Evolutionary conservation across 2,888 invertebrate species (phyloP).

Genomic region (Lasioglossum pauxillum): DNA sequence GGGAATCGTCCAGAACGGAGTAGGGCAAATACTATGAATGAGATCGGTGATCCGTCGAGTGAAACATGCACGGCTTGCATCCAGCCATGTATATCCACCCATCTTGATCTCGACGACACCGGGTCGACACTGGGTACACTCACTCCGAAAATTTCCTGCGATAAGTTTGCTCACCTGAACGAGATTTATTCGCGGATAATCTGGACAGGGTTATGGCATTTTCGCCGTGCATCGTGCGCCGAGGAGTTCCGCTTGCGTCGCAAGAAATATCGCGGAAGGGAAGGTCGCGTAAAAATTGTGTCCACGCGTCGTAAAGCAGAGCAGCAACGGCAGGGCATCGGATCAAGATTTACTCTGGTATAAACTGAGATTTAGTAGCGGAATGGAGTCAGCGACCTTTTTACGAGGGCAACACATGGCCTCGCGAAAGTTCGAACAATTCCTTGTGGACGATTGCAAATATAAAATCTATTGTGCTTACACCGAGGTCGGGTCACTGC

Average conservation of each 20-base stretch:
- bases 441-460: background rate
- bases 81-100: background rate
- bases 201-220: background rate
- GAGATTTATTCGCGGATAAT: slow-evolving; percentile 1
- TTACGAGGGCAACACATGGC: slow-evolving; percentile 4
- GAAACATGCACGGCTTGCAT: background rate
- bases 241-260: background rate
- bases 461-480: background rate
- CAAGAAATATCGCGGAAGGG: background rate
- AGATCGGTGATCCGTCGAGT: background rate
- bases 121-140: background rate
- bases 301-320: slow-evolving; percentile 17
- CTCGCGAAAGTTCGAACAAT: background rate
- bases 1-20: background rate
- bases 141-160: background rate
- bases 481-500: background rate
- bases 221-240: background rate
- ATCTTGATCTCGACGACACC: background rate
- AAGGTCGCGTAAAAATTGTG: slow-evolving; percentile 13
- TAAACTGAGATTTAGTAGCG: slow-evolving; percentile 23
- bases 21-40: background rate
- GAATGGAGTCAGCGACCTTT: background rate
- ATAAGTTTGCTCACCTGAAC: slow-evolving; percentile 1
- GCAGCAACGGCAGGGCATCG: background rate
- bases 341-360: slow-evolving; percentile 10